Conservation (phyloP, 2,797 vertebrate genomes). For the Sciaenops ocellatus region DNA sequence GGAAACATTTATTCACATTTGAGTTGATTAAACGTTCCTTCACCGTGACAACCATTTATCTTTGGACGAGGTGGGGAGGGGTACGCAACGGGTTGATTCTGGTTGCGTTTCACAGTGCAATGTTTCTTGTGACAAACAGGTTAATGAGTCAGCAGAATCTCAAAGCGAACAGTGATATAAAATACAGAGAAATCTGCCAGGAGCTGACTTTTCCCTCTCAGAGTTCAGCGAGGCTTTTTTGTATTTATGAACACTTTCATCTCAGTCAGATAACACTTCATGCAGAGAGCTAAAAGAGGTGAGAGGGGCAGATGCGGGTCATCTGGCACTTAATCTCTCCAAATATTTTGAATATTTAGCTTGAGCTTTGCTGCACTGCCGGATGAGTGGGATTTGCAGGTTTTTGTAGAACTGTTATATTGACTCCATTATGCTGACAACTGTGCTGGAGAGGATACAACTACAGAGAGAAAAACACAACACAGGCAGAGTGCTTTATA, state of each 20-base stretch:
- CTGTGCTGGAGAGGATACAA: constrained; percentile 23
- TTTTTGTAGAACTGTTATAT: constrained; percentile 26
- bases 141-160: constrained; percentile 35
- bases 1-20: constrained; percentile 72
- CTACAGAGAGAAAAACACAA: constrained; percentile 6
- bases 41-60: constrained; percentile 64
- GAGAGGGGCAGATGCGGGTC: constrained; percentile 51
- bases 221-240: constrained; percentile 25
- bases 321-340: constrained; percentile 57
- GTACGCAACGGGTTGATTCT: neutral
- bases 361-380: constrained; percentile 49
- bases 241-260: constrained; percentile 39
- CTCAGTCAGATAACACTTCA: constrained; percentile 53
- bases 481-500: neutral
- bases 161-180: constrained; percentile 10
- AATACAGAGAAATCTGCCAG: neutral
- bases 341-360: constrained; percentile 66
- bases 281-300: constrained; percentile 40
- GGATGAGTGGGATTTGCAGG: constrained; percentile 58
- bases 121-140: constrained; percentile 22
- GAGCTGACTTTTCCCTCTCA: constrained; percentile 9
- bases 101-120: neutral
- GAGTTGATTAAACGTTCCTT: constrained; percentile 72
- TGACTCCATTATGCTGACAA: constrained; percentile 20
- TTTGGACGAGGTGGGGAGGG: constrained; percentile 6